A percentile compares a stretch with the other conserved stretches of the same genome.
Conservation (phyloP, 2,888 invertebrate species). For the Thelaira solivaga region DNA sequence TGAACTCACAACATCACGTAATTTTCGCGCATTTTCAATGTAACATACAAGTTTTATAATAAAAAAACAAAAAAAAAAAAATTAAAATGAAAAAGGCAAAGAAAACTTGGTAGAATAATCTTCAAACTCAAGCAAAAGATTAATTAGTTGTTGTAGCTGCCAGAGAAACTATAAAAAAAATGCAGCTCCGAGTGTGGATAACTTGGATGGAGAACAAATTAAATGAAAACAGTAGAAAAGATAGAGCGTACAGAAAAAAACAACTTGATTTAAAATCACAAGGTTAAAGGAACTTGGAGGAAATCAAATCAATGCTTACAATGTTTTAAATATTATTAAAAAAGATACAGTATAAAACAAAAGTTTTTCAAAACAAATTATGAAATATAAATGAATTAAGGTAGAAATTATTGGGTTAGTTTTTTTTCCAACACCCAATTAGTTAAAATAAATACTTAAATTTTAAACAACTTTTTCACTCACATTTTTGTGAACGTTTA, state of each 20-base stretch:
- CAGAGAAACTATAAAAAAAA: constrained; percentile 6
- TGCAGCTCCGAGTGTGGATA: background rate
- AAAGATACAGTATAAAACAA: background rate
- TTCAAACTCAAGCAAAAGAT: constrained; percentile 45
- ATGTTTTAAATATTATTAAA: background rate
- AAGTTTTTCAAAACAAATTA: background rate
- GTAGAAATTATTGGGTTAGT: no score
- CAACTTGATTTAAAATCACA: constrained; percentile 42
- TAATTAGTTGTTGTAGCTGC: constrained; percentile 51
- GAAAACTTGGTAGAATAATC: constrained; percentile 23
- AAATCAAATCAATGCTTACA: constrained; percentile 31
- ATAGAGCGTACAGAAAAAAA: background rate
- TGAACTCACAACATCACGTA: constrained; percentile 52
- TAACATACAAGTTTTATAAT: constrained; percentile 29
- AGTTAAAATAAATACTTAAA: no score
- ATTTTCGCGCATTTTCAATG: constrained; percentile 43
- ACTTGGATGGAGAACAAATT: constrained; percentile 20
- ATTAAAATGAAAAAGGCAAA: background rate
- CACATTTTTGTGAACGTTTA: no score
- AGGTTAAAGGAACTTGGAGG: constrained; percentile 26
- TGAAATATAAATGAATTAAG: no score
- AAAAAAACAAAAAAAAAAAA: background rate
- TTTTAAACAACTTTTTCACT: no score
- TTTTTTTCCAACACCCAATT: no score
- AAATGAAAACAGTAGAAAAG: constrained; percentile 11